Evolutionary conservation across 2,113 vertebrate genomes (phyloP).

Genomic region (Bostrychus sinensis): DNA sequence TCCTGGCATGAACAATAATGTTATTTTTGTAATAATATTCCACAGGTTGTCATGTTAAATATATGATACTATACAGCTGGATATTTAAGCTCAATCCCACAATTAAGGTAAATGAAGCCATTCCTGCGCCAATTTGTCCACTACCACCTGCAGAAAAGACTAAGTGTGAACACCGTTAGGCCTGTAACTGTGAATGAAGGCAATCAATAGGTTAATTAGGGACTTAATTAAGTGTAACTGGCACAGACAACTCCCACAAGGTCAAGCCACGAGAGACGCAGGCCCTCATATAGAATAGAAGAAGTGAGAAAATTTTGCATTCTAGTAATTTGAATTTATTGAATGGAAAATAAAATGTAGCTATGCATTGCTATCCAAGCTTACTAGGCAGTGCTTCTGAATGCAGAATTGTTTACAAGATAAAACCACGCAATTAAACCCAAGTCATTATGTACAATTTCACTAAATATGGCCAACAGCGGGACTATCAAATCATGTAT

Average conservation of each 20-base stretch:
- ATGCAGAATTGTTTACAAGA: not conserved
- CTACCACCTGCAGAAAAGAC: conserved; percentile 25
- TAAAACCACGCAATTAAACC: conserved; percentile 3
- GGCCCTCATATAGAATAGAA: conserved; percentile 32
- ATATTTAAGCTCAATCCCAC: too few relatives aligned
- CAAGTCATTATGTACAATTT: not conserved
- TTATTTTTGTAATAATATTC: too few relatives aligned
- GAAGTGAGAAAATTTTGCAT: conserved; percentile 20
- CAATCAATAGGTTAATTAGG: conserved; percentile 68
- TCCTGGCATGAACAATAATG: too few relatives aligned
- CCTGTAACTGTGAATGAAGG: conserved; percentile 30
- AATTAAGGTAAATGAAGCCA: too few relatives aligned
- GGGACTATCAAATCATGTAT: conserved; percentile 16
- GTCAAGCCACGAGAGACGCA: conserved; percentile 31
- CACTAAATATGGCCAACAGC: not conserved
- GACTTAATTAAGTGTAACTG: conserved; percentile 62
- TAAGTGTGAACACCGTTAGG: conserved; percentile 28
- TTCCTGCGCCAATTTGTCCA: too few relatives aligned
- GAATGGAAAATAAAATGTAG: not conserved
- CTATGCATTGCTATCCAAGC: too few relatives aligned
- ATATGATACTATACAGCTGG: too few relatives aligned
- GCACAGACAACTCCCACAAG: conserved; percentile 46
- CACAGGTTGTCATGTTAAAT: too few relatives aligned
- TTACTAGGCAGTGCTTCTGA: too few relatives aligned
- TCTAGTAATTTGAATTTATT: not conserved